Percentiles rank a stretch among this genome's conserved stretches.
Conservation (phyloP, 2,797 vertebrate species). For the Lepus oiostolus region DNA sequence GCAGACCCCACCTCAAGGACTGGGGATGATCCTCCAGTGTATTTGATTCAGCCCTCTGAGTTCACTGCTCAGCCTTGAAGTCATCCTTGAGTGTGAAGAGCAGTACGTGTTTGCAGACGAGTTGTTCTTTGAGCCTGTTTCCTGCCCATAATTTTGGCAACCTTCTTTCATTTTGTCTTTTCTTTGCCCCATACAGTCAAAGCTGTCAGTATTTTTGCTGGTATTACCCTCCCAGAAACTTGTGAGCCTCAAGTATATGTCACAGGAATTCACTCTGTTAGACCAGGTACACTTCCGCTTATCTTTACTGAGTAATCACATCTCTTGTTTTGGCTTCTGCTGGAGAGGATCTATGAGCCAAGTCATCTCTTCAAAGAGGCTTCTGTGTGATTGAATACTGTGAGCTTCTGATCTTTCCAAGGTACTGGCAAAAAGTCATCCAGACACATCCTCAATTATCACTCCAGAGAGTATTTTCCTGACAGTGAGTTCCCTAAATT, state of each 20-base stretch:
- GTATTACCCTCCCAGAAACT: background rate
- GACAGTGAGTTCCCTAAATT: background rate
- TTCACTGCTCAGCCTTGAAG: background rate
- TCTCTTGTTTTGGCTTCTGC: slow-evolving; percentile 20
- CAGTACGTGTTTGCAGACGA: background rate
- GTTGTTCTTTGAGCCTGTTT: background rate
- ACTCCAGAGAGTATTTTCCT: background rate
- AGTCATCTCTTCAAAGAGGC: slow-evolving; percentile 25
- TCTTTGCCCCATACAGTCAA: background rate
- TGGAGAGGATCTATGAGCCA: background rate
- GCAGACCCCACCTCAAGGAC: background rate
- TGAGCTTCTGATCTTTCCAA: background rate
- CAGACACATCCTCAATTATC: background rate
- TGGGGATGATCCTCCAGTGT: background rate
- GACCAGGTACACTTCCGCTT: background rate
- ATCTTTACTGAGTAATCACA: background rate
- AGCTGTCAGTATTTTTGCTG: background rate
- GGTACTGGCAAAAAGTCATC: background rate
- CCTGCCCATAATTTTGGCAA: background rate
- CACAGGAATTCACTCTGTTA: slow-evolving; percentile 6
- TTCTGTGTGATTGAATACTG: background rate
- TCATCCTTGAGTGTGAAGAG: background rate
- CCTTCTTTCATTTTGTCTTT: background rate
- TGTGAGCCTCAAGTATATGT: background rate
- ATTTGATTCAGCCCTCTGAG: background rate